Conservation (phyloP, 2,888 invertebrate genomes). For the Malthinus flaveolus region DNA sequence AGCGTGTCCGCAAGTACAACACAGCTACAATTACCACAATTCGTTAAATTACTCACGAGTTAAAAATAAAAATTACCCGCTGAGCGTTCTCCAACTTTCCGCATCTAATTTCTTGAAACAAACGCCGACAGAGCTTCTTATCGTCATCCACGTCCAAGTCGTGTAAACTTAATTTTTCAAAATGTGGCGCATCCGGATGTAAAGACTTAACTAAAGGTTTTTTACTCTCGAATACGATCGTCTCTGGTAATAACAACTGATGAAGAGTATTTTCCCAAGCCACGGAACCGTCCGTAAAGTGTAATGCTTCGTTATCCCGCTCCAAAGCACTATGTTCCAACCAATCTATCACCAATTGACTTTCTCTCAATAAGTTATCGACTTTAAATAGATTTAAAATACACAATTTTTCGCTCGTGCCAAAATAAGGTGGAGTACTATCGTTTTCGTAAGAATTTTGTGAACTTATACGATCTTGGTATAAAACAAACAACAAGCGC, state of each 20-base stretch:
- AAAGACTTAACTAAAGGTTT: constrained; percentile 67
- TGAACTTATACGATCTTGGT: constrained; percentile 72
- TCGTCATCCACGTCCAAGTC: constrained; percentile 88
- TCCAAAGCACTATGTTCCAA: constrained; percentile 79
- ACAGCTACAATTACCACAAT: constrained; percentile 55
- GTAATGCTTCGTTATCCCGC: constrained; percentile 58
- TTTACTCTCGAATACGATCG: constrained; percentile 62
- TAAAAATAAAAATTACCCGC: constrained; percentile 50
- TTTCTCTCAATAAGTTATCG: constrained; percentile 63
- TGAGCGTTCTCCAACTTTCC: constrained; percentile 86
- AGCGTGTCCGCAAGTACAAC: constrained; percentile 84
- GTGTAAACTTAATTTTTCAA: constrained; percentile 78
- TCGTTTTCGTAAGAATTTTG: constrained; percentile 47
- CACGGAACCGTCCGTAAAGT: constrained; percentile 80
- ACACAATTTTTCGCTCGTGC: constrained; percentile 63
- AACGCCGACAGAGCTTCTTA: constrained; percentile 59
- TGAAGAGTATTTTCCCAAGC: constrained; percentile 93
- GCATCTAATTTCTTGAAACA: constrained; percentile 79
- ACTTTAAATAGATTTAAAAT: constrained; percentile 62
- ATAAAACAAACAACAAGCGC: constrained; percentile 81
- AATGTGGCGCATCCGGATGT: constrained; percentile 88
- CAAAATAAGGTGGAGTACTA: constrained; percentile 43
- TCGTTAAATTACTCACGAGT: background rate
- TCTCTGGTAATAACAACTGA: constrained; percentile 62
- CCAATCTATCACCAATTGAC: constrained; percentile 91